A percentile compares a stretch with the other conserved stretches of the same genome.
These are phyloP conservation scores for Xerus rutilus DNA, from an alignment of 2,797 vertebrate species.

Conservation along the genomic window DNA sequence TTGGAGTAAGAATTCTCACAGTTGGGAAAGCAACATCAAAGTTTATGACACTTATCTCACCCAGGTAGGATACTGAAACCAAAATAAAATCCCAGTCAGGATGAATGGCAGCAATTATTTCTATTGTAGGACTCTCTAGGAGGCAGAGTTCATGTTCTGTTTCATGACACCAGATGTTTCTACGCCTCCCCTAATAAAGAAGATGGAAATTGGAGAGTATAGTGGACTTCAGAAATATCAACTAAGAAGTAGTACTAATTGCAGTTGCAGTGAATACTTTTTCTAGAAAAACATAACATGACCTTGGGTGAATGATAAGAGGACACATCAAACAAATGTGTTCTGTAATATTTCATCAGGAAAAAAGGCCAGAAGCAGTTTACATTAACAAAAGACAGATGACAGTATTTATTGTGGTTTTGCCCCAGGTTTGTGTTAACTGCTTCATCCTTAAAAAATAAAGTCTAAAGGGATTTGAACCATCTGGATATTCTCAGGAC, in stretches of 20 bases:
- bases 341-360: conserved; percentile 10
- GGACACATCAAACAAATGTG: not conserved
- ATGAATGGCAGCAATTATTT: not conserved
- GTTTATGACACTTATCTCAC: not conserved
- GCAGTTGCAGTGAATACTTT: not conserved
- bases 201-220: not conserved
- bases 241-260: not conserved
- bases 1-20: not conserved
- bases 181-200: not conserved
- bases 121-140: not conserved
- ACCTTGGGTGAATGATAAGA: not conserved
- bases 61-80: not conserved
- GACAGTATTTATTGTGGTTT: not conserved
- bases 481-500: not conserved
- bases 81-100: not conserved
- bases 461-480: not conserved
- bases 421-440: not conserved
- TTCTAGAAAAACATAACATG: not conserved
- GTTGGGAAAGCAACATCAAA: not conserved
- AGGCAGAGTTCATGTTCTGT: not conserved
- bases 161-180: not conserved
- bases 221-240: not conserved
- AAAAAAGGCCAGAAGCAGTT: not conserved
- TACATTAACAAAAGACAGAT: not conserved
- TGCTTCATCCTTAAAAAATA: not conserved